Base-by-base conservation (phyloP, 2,888 invertebrate genomes). In the Cerceris ruficornis region DNA sequence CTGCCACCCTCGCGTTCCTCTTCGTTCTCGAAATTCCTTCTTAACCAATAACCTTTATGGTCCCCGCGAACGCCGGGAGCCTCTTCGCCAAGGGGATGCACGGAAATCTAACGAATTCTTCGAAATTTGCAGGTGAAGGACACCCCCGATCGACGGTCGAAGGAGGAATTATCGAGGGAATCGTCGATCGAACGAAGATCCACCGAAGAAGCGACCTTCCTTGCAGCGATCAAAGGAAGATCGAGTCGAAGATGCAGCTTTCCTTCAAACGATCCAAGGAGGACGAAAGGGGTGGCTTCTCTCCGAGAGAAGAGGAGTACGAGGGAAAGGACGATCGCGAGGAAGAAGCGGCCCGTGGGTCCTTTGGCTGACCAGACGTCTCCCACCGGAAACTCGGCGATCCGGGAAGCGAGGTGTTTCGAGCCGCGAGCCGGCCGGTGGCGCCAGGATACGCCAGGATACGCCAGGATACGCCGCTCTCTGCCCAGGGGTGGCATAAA, bases 361-460 rank as follows among this genome's bases (percentile, higher is more conserved):
- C 70, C 71, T 71, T 73, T 68, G 52, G 68, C 66, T 59, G 67
- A 70, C 72, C 59, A 54, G 62, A 59, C 55, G 61, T 77, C 50
- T 73, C n/a, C 71, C 61, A 76, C 79, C 83, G 85, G 85, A 82
- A 84, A 69, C 69, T 77, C 69, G 69, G 67, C 60, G 71, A 72
- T 62, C 69, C 76, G 57, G 70, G 69, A 71, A 64, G 64, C 77
- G 73, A 80, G 69, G 80, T 89, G 91, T 87, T 91, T 91, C 80
- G 66, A 70, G 43, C 61, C 71, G 81, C 66, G 67, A 69, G 79
- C 83, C 91, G 90, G 83, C 86, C 86, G 91, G 91, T 91, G 91
- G 91, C 92, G 91, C 91, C 91, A 91, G 90, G 84, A 84, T 87
- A 82, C 89, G 80, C 80, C 79, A 78, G 28, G 28, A 28, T 4